Evolutionary conservation across 1,140 invertebrate genomes (phyloP), one percentile per base, ranked within the genome.

Genomic region (Aculops lycopersici): DNA sequence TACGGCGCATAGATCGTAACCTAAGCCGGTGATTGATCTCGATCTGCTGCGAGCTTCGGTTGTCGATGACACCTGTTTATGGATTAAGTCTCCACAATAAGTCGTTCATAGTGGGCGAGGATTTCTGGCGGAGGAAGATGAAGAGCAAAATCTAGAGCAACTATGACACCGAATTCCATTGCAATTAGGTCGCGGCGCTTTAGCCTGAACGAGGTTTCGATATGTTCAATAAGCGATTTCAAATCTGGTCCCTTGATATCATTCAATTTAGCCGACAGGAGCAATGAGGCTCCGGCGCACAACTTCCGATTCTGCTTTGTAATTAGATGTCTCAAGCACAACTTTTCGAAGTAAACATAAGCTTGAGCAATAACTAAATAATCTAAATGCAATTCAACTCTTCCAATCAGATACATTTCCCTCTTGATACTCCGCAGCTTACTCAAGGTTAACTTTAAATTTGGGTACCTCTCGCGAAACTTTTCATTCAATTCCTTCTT

Each of bases 401-500:
- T 78, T 2, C 75, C 77, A 44, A 92, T 88, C 61, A 80, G 77
- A 17, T 74, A 64, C 79, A 94, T 81, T 62, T 92, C 83, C 48
- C 76, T 68, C 59, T 94, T 94, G 38, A 94, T 68, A 54, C 78
- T 51, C 39, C 50, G 64, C 20, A 95, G 59, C 65, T 95, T 95
- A 57, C 81, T 92, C n/a, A 95, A 63, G 1, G 83, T 90, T 1
- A 95, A 60, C 53, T 90, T 75, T 45, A 94, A 74, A 47, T 80
- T 69, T 1, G 86, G 86, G 61, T 92, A 94, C 52, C 81, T 81
- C 51, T 83, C 79, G 49, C 69, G 68, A 53, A 95, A 95, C 58
- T 92, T 90, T 52, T 92, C 84, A 59, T 95, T 95, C 0, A 94
- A 60, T 61, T 94, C 86, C 57, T 84, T 88, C 54, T 94, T 94